Percentiles rank a stretch among this genome's conserved stretches.
These are phyloP conservation scores for Pocillopora damicornis DNA, from an alignment of 64 coral and sea anemone genomes.

Conservation along the genomic window DNA sequence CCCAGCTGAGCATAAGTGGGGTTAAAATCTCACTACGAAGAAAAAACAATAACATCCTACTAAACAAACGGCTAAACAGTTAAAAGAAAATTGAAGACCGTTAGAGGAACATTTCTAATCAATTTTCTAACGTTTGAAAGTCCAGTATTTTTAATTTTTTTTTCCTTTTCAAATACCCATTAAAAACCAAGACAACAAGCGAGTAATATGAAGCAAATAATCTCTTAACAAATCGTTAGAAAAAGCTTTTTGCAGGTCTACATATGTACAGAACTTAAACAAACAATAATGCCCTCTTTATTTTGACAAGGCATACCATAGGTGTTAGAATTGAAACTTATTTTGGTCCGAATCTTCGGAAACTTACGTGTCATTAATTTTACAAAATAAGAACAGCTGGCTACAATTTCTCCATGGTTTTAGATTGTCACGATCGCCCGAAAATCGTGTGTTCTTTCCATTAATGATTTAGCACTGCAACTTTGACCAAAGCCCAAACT, in stretches of 20 bases:
- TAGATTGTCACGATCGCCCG: not conserved
- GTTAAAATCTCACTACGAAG: no score
- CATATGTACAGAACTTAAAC: not conserved
- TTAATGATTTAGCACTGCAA: slow-evolving; percentile 22
- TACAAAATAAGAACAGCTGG: not conserved
- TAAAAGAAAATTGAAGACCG: no score
- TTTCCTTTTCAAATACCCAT: not conserved
- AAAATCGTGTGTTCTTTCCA: not conserved
- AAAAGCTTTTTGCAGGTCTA: not conserved
- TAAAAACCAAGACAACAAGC: not conserved
- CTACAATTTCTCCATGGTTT: not conserved
- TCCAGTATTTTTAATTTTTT: no score
- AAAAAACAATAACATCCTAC: no score
- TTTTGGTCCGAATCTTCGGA: not conserved
- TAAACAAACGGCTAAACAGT: no score
- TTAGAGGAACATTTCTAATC: no score
- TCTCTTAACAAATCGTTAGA: not conserved
- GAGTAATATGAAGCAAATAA: not conserved
- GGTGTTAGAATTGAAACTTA: not conserved
- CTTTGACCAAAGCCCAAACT: not conserved
- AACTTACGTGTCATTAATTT: not conserved
- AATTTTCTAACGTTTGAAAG: no score
- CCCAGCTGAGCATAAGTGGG: no score
- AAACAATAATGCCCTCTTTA: not conserved
- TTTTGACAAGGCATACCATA: slow-evolving; percentile 13